phyloP scores from a whole-genome alignment of 1,140 invertebrate species.

The Apis laboriosa region DNA sequence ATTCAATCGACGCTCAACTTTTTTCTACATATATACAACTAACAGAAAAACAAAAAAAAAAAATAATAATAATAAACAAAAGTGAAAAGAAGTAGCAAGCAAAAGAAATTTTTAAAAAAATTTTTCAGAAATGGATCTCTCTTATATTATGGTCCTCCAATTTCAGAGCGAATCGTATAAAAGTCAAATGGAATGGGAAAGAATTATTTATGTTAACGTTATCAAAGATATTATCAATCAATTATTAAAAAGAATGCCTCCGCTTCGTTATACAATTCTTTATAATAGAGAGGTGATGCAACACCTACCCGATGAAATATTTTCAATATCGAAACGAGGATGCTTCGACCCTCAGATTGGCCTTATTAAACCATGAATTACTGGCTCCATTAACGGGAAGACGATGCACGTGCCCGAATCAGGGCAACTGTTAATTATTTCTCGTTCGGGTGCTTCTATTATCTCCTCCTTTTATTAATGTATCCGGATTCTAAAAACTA shows the following conservation, averaged over 20 bases:
- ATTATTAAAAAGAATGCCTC: not conserved
- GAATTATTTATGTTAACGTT: not conserved
- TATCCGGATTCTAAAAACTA: not conserved
- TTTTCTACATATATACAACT: no score
- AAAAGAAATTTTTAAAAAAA: no score
- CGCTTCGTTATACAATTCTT: not conserved
- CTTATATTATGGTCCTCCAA: no score
- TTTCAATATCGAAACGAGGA: not conserved
- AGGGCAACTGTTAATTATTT: constrained; percentile 32
- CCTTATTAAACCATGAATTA: constrained; percentile 30
- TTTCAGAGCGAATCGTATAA: no score
- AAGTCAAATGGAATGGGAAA: not conserved
- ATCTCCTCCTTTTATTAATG: not conserved
- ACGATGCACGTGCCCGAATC: constrained; percentile 20
- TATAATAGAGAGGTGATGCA: not conserved
- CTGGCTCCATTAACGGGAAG: constrained; percentile 5
- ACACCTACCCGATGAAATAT: not conserved
- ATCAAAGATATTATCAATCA: no score
- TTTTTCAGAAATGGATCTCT: no score
- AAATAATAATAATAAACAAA: no score
- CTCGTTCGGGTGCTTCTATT: constrained; percentile 18
- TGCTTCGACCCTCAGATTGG: constrained; percentile 9
- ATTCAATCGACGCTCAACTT: no score
- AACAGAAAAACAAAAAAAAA: no score
- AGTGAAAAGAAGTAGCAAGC: no score